Conservation (phyloP, 2,888 invertebrate species). For the Syrphus vitripennis region DNA sequence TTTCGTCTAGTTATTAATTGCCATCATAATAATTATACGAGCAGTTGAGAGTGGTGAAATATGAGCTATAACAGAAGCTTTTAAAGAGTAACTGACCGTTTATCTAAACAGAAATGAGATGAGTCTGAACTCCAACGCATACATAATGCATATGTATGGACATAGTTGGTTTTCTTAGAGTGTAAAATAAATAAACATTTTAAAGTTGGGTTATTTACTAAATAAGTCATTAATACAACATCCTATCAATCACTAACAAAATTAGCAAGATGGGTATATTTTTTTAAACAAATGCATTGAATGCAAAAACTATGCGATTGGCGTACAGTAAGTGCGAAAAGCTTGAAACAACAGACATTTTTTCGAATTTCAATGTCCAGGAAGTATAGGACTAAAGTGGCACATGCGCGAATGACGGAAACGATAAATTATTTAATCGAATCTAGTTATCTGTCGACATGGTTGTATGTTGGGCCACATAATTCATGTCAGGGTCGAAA, state of each 20-base stretch:
- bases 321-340: background rate
- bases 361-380: too few species aligned
- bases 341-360: too few species aligned
- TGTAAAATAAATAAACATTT: slow-evolving; percentile 36
- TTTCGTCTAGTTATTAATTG: slow-evolving; percentile 2
- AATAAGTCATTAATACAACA: background rate
- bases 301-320: background rate
- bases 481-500: too few species aligned
- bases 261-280: background rate
- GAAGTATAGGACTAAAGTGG: too few species aligned
- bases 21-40: background rate
- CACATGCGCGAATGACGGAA: too few species aligned
- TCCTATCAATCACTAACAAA: background rate
- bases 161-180: background rate
- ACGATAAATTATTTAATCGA: too few species aligned
- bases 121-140: background rate
- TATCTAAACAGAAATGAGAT: slow-evolving; percentile 26
- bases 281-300: background rate
- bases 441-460: too few species aligned
- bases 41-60: background rate
- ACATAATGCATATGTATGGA: background rate
- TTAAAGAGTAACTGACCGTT: slow-evolving; percentile 35
- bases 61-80: slow-evolving; percentile 3
- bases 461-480: too few species aligned
- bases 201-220: background rate